A percentile compares a stretch with the other conserved stretches of the same genome.
Evolutionary conservation across 2,888 invertebrate genomes (phyloP).

Genomic region (Drosophila robusta): DNA sequence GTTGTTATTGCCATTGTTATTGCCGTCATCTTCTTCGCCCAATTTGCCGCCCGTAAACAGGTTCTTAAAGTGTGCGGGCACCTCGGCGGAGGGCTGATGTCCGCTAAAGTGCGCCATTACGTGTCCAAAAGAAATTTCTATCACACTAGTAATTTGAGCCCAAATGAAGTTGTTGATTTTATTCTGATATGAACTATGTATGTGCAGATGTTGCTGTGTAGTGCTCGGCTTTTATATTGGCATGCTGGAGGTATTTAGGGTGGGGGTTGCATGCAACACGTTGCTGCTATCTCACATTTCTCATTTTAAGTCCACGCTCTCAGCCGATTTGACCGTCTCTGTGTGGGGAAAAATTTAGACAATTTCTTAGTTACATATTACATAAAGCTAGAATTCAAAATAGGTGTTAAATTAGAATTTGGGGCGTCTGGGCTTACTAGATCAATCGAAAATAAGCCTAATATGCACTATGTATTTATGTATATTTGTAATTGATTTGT

Average conservation of each 20-base stretch:
- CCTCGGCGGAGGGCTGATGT: constrained; percentile 51
- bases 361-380: constrained; percentile 17
- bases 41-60: constrained; percentile 78
- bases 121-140: constrained; percentile 10
- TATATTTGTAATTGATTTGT: constrained; percentile 27
- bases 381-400: constrained; percentile 14
- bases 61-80: constrained; percentile 79
- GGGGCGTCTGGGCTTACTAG: constrained; percentile 34
- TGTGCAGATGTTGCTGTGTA: constrained; percentile 10
- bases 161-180: constrained; percentile 28
- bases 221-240: constrained; percentile 31
- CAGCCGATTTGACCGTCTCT: constrained; percentile 24
- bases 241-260: constrained; percentile 52
- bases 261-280: constrained; percentile 26
- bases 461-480: background rate
- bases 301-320: constrained; percentile 40
- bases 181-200: constrained; percentile 1
- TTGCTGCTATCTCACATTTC: constrained; percentile 32
- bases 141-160: constrained; percentile 33
- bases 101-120: constrained; percentile 72
- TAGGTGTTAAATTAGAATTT: background rate
- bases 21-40: constrained; percentile 55
- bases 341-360: constrained; percentile 12
- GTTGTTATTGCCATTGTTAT: constrained; percentile 16
- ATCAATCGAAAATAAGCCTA: constrained; percentile 21